phyloP scores from a whole-genome alignment of 2,797 vertebrate genomes.

The Rhincodon typus region DNA sequence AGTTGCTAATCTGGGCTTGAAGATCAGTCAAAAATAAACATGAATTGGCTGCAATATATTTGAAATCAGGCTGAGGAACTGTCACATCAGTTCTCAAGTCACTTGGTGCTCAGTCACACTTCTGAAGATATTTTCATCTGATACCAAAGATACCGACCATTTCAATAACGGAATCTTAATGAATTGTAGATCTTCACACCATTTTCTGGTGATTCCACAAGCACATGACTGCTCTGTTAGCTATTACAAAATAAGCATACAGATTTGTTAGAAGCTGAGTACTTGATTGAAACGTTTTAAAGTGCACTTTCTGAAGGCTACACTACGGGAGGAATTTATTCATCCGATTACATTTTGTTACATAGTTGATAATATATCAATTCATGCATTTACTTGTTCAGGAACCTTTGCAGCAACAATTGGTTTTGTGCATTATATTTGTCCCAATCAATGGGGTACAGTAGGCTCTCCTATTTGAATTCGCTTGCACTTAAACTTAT shows the following conservation, averaged over 20 bases:
- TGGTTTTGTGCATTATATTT: neutral
- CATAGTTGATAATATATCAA: neutral
- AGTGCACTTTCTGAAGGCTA: neutral
- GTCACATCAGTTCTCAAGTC: neutral
- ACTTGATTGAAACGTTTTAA: neutral
- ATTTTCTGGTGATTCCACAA: neutral
- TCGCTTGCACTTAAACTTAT: neutral
- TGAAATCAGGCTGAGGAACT: neutral
- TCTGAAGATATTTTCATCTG: neutral
- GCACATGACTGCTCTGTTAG: neutral
- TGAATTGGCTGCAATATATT: neutral
- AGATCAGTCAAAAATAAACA: neutral
- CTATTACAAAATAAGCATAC: neutral
- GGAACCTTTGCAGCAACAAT: neutral
- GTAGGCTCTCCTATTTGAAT: neutral
- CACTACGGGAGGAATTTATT: neutral
- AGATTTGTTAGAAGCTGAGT: neutral
- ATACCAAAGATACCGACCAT: too few species aligned
- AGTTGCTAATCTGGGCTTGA: neutral
- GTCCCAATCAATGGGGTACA: neutral
- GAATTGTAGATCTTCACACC: neutral
- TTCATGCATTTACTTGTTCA: neutral
- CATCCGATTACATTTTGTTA: neutral
- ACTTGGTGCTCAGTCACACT: neutral
- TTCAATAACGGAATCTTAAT: neutral